These are phyloP conservation scores for Peromyscus nudipes DNA, from an alignment of 2,797 vertebrate genomes.

Conservation along the genomic window DNA sequence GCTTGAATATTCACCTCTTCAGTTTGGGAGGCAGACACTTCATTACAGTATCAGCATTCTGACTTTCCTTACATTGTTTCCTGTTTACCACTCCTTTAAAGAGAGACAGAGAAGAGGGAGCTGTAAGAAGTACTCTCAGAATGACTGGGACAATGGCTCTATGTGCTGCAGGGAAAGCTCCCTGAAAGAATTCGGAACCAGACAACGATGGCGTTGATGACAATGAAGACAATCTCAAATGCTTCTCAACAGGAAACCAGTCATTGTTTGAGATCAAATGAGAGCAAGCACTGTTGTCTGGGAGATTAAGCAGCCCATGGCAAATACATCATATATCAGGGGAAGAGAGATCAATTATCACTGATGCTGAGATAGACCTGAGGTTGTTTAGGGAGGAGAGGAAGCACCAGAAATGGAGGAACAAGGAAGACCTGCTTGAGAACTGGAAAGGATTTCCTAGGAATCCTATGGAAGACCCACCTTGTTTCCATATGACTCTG, in stretches of 20 bases:
- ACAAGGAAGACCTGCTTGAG: not conserved
- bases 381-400: not conserved
- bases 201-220: not conserved
- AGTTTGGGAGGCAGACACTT: not conserved
- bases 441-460: not conserved
- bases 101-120: not conserved
- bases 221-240: constrained; percentile 27
- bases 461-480: not conserved
- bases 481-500: not conserved
- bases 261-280: not conserved
- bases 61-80: not conserved
- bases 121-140: not conserved
- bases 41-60: not conserved
- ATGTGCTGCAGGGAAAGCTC: not conserved
- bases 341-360: not conserved
- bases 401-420: not conserved
- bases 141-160: not conserved
- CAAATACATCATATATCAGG: not conserved
- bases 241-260: not conserved
- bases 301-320: constrained; percentile 16
- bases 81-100: not conserved
- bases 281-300: not conserved
- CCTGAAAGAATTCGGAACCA: not conserved
- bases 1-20: not conserved
- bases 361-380: not conserved